Evolutionary conservation across 2,888 invertebrate genomes (phyloP), one percentile per base, ranked within the genome.

Genomic region (Eristalis intricaria): DNA sequence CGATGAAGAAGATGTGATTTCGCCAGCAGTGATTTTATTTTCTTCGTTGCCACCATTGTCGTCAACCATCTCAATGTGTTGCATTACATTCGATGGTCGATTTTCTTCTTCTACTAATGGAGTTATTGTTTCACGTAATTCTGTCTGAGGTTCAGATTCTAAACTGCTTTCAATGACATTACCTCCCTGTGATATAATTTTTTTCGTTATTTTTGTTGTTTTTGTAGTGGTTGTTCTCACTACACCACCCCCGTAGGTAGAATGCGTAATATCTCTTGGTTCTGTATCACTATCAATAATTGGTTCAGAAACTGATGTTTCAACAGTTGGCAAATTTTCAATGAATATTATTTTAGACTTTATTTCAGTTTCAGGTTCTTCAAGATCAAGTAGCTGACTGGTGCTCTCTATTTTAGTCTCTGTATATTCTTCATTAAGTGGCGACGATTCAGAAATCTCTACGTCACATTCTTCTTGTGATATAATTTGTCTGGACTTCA

Each of bases 161-260:
- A 8, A 22, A 22, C 11, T 38, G 13, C 38, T 38, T 38, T 38
- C 38, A 38, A 19, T 8, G 8, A 1, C 15, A n/a, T 19, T 19
- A 38, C 91, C 90, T 84, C 90, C 90, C 23, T 91, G 90, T 70
- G 90, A 90, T 64, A 89, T 90, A n/a, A 91, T 89, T 71, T 50
- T 50, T 50, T 91, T 92, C n/a, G 91, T 87, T 70, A 90, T 91
- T 88, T 90, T 92, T 2, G 91, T 92, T 32, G 92, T 92, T 71
- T 92, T 91, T 89, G 92, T 90, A 60, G 90, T 91, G 78, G 92
- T 92, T 26, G 91, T 92, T 84, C 91, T 92, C 8, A 90, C 89
- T 68, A 92, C 91, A 87, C 90, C 91, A 50, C 35, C n/a, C 32
- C 22, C 43, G n/a, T 29, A 23, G 3, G 22, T 58, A 64, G 15